Percentiles rank a stretch among this genome's conserved stretches.
Evolutionary conservation across 2,888 invertebrate species (phyloP).

Genomic region (Aphidius colemani): DNA sequence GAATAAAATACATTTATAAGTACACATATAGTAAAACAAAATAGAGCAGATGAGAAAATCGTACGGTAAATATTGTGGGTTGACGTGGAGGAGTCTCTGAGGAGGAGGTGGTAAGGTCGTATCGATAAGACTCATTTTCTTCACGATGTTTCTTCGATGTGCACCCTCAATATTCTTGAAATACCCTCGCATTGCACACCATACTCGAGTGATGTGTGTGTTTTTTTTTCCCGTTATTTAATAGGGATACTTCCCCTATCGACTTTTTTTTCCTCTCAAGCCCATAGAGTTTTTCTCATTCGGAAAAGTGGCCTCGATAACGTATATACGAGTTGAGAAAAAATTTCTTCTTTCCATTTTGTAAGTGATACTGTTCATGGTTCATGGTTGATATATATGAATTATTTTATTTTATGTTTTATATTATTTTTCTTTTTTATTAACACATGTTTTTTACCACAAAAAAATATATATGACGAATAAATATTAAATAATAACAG

Average conservation of each 20-base stretch:
- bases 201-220: not conserved
- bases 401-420: not conserved
- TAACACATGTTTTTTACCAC: no score
- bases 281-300: conserved; percentile 22
- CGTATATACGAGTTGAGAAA: conserved; percentile 10
- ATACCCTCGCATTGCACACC: conserved; percentile 5
- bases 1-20: conserved; percentile 18
- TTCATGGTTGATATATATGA: not conserved
- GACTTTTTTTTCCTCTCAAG: conserved; percentile 1
- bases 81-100: conserved; percentile 29
- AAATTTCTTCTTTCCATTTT: conserved; percentile 6
- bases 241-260: conserved; percentile 11
- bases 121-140: conserved; percentile 41
- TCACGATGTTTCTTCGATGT: conserved; percentile 36
- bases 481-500: no score
- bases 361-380: no score
- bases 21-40: conserved; percentile 1
- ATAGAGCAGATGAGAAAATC: conserved; percentile 17
- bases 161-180: conserved; percentile 26
- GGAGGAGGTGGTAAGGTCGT: conserved; percentile 33
- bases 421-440: not conserved
- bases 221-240: not conserved
- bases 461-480: no score
- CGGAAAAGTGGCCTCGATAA: conserved; percentile 21
- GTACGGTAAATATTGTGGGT: conserved; percentile 25